These are phyloP conservation scores for Anoplopoma fimbria DNA, from an alignment of 2,113 vertebrate species.

Conservation along the genomic window DNA sequence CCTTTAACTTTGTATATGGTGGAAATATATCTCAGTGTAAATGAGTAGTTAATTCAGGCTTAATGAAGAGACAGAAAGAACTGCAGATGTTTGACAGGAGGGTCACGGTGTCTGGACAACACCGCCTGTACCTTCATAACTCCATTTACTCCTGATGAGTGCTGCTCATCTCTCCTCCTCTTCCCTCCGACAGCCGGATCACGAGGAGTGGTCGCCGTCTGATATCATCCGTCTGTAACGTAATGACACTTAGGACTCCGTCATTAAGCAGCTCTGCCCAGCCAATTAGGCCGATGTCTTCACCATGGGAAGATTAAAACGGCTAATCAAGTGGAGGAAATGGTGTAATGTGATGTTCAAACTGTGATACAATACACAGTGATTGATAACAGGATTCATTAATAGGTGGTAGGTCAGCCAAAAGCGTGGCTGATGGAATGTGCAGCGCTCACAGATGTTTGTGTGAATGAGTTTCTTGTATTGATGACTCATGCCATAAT, in stretches of 20 bases:
- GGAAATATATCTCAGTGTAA: no score
- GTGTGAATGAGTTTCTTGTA: conserved; percentile 1
- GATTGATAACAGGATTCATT: conserved; percentile 41
- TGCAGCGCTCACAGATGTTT: neutral
- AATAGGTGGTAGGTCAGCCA: conserved; percentile 24
- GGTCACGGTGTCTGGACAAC: neutral
- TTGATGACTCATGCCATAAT: conserved; percentile 30
- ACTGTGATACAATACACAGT: conserved; percentile 5
- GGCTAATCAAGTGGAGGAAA: conserved; percentile 31
- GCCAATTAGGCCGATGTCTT: conserved; percentile 32
- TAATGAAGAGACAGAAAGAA: neutral
- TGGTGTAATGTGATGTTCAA: conserved; percentile 26
- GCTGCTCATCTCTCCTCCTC: neutral
- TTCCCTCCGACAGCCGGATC: conserved; percentile 32
- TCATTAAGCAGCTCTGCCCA: conserved; percentile 29
- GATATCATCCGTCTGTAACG: conserved; percentile 37
- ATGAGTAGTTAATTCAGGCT: neutral
- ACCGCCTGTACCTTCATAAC: neutral
- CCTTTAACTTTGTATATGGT: neutral
- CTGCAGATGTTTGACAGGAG: neutral
- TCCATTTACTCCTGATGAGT: neutral
- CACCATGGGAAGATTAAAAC: conserved; percentile 38
- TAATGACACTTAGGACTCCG: conserved; percentile 27
- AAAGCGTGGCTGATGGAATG: neutral
- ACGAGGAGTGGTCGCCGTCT: conserved; percentile 39